Evolutionary conservation across 2,797 vertebrate species (phyloP).

Genomic region (Chloroceryle inda): DNA sequence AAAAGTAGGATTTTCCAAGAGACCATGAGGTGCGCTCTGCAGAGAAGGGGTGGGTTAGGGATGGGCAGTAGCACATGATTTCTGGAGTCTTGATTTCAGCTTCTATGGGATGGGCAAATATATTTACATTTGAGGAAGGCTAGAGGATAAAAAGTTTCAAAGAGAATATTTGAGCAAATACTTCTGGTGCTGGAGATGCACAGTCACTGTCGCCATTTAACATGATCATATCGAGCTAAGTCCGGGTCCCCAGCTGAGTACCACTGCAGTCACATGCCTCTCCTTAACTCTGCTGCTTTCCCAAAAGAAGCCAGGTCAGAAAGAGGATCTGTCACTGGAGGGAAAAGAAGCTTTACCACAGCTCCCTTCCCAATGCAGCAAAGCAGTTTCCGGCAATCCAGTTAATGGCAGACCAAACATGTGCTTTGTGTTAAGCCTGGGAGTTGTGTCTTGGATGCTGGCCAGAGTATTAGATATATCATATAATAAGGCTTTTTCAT

Average conservation of each 20-base stretch:
- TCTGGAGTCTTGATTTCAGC: not conserved
- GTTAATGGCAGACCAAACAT: not conserved
- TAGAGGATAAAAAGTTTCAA: not conserved
- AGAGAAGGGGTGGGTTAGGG: not conserved
- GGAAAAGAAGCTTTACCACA: not conserved
- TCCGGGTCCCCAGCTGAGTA: not conserved
- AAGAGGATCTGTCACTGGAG: not conserved
- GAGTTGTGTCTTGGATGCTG: not conserved
- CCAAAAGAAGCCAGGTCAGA: not conserved
- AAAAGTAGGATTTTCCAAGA: not conserved
- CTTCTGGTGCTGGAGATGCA: not conserved
- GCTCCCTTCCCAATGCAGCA: not conserved
- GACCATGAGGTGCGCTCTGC: not conserved
- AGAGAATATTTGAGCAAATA: not conserved
- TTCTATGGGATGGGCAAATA: not conserved
- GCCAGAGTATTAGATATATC: not conserved
- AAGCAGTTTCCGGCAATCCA: not conserved
- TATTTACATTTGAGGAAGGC: not conserved
- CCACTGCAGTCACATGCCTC: accelerated
- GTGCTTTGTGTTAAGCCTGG: not conserved
- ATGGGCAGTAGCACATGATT: not conserved
- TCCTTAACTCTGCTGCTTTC: not conserved
- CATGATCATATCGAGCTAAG: not conserved
- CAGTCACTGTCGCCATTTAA: not conserved
- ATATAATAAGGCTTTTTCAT: not conserved